A percentile compares a stretch with the other conserved stretches of the same genome.
Conservation (phyloP, 2,113 vertebrate species). For the Calonectris borealis region DNA sequence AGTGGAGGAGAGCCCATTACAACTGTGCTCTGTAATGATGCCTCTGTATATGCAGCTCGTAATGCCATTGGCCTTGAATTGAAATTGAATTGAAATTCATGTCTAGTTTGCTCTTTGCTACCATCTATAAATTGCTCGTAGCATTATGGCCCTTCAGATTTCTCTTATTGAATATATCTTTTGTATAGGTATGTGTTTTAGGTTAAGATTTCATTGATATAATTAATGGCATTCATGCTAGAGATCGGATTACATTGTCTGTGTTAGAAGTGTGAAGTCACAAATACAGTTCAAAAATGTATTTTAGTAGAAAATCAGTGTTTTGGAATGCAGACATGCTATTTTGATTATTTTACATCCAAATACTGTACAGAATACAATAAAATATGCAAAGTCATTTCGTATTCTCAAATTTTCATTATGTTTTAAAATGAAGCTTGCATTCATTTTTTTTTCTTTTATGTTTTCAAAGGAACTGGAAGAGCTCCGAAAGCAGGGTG, state of each 20-base stretch:
- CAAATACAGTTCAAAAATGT: not conserved
- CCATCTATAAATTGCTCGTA: conserved; percentile 32
- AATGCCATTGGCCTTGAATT: not conserved
- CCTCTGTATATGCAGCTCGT: not conserved
- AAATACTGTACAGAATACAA: not conserved
- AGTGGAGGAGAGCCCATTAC: not conserved
- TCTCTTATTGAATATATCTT: not conserved
- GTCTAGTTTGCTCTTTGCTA: conserved; percentile 45
- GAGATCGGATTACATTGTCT: not conserved
- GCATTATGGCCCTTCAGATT: conserved; percentile 19
- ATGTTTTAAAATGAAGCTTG: conserved; percentile 29
- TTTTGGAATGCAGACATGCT: not conserved
- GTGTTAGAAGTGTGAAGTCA: not conserved
- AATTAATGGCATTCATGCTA: not conserved
- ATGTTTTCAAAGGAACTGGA: conserved; percentile 85
- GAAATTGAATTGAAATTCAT: not conserved
- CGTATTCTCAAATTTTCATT: conserved; percentile 11
- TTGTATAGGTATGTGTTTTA: not conserved
- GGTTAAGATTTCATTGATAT: not conserved
- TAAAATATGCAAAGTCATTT: conserved; percentile 19
- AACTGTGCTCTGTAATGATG: not conserved
- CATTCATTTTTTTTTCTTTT: not conserved
- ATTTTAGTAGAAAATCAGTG: not conserved
- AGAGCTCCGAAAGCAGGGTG: conserved; percentile 92
- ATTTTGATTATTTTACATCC: conserved; percentile 2